Percentiles rank a stretch among this genome's conserved stretches.
Evolutionary conservation across 1,140 invertebrate species (phyloP).

Genomic region (Rhopalosiphum maidis): DNA sequence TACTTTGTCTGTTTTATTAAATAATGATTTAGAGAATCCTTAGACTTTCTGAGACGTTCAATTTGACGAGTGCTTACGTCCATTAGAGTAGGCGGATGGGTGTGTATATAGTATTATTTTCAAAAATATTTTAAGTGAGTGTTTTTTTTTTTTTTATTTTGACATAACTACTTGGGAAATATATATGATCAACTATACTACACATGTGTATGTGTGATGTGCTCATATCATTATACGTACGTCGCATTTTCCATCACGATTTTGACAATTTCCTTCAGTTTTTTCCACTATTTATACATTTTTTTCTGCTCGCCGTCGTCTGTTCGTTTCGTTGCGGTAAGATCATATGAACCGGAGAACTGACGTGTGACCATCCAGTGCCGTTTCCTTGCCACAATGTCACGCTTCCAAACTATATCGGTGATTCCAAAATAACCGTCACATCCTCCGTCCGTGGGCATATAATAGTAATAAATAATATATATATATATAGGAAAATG

Average conservation of each 20-base stretch:
- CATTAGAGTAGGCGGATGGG: background rate
- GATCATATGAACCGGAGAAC: conserved; percentile 56
- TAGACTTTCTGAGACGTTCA: background rate
- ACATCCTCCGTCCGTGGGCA: conserved; percentile 45
- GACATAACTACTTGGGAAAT: background rate
- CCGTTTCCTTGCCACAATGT: conserved; percentile 56
- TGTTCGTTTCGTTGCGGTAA: conserved; percentile 54
- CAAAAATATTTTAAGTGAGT: background rate
- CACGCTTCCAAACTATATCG: conserved; percentile 58
- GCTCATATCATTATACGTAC: background rate
- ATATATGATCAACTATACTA: background rate
- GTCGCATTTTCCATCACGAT: conserved; percentile 37
- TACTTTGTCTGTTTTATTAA: background rate
- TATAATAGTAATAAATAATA: conserved; percentile 36
- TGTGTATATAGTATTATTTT: background rate
- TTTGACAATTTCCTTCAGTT: conserved; percentile 28
- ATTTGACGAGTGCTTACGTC: background rate
- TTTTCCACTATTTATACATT: background rate
- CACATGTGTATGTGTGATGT: background rate
- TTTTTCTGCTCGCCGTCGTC: background rate
- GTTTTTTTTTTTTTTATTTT: background rate
- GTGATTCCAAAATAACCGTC: conserved; percentile 57
- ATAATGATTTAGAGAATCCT: conserved; percentile 16
- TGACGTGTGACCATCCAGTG: conserved; percentile 57
- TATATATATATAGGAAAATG: conserved; percentile 18